Base-by-base conservation (phyloP, 2,797 vertebrate genomes). In the Harpagifer antarcticus region DNA sequence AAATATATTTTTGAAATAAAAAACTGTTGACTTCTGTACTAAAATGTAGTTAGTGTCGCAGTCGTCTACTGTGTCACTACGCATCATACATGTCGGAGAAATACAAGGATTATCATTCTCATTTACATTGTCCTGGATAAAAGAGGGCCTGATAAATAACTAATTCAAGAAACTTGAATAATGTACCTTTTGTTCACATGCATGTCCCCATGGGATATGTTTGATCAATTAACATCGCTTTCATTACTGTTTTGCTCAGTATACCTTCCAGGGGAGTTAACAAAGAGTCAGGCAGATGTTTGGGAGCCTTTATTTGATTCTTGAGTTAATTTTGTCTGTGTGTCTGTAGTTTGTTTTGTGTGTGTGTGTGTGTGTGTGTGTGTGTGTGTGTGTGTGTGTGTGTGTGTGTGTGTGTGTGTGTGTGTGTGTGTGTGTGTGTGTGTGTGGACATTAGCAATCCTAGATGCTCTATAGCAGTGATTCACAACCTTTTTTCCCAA, bases 191-290 rank as follows among this genome's bases (percentile, higher is more conserved):
- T 88, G 88, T 89, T 88, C 80, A 81, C 77, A 72, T 91, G 85
- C 92, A 88, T 83, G 84, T 88, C 85, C 89, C 90, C 83, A 82
- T 14, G 77, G 90, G 91, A 89, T 27, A 59, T 71, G 81, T 81
- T 74, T 88, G 84, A 92, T 92, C 89, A 91, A 88, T 91, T 91
- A 91, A 85, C 62, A 54, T 89, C 65, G 33, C 90, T 89, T 92
- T 90, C 82, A 87, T 90, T 87, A 74, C 72, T 40, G 79, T 83
- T 76, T 85, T 57, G 66, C 74, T 84, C 72, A 67, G 40, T 54
- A 64, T 79, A 85, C 82, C 82, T 88, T 87, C 81, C 67, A 86
- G 76, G 63, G 59, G 52, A 72, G 57, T 76, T 67, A 77, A 82
- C 60, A 2, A 72, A 69, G 57, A 87, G 72, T 83, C 68, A 65